A percentile compares a stretch with the other conserved stretches of the same genome.
Conservation (phyloP, 2,113 vertebrate genomes). For the Blennius ocellaris region DNA sequence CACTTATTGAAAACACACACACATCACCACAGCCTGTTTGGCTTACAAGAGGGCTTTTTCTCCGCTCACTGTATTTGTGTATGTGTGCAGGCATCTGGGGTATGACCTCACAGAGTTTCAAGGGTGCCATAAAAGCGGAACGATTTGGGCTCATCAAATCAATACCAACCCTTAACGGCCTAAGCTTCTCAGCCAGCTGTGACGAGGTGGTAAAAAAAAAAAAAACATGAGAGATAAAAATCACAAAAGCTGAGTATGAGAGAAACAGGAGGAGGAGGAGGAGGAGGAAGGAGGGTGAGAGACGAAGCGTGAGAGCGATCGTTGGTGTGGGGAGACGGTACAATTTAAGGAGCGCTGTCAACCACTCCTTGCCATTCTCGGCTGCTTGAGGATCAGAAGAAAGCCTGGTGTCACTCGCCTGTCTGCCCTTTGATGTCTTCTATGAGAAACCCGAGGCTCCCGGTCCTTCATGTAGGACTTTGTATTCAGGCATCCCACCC, state of each 20-base stretch:
- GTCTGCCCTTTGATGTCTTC: constrained; percentile 68
- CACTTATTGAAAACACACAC: constrained; percentile 19
- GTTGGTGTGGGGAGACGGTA: constrained; percentile 12
- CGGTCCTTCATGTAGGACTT: constrained; percentile 62
- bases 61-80: not conserved
- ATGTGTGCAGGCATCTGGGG: constrained; percentile 28
- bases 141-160: constrained; percentile 63
- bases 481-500: constrained; percentile 46
- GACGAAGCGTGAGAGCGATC: constrained; percentile 14
- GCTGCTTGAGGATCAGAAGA: constrained; percentile 64
- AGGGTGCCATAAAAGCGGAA: constrained; percentile 60
- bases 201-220: constrained; percentile 14
- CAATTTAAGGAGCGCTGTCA: constrained; percentile 49
- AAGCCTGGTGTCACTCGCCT: constrained; percentile 52
- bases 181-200: constrained; percentile 66
- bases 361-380: constrained; percentile 46
- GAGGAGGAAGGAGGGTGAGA: not conserved
- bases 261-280: not conserved
- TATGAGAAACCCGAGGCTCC: constrained; percentile 41
- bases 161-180: constrained; percentile 57
- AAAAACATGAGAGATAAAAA: constrained; percentile 36
- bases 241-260: constrained; percentile 26
- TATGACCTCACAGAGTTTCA: constrained; percentile 54
- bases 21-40: not conserved
- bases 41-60: not conserved